Evolutionary conservation across 1,140 invertebrate genomes (phyloP), one percentile per base, ranked within the genome.

Genomic region (Orius insidiosus): DNA sequence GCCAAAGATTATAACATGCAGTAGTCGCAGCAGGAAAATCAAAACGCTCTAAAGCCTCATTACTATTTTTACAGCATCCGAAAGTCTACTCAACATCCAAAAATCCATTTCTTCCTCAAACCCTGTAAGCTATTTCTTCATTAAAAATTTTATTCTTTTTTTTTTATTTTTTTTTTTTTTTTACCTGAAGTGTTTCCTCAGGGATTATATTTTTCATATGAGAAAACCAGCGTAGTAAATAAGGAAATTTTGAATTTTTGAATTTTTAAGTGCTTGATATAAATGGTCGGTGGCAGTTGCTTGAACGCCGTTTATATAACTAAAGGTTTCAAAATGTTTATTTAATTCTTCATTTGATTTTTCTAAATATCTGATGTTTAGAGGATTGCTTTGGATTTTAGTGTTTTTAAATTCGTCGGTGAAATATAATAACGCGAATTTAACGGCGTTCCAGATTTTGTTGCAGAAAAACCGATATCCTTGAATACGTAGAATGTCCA

Each of bases 1-100:
- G 68, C 94, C 94, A 99, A 52, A 98, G 79, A 60, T 89, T 93
- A 61, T 98, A 96, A 55, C 86, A 84, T 13, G 86, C 80, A 15
- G 85, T 88, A 8, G 96, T 98, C 0, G 75, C 78, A 11, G 71
- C 58, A 1, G 80, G 80, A 60, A 99, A 95, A 60, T 97, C 89
- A 58, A 96, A 99, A 6, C 67, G 66, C 47, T 71, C 66, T 60
- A 99, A 89, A 33, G 78, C 87, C 52, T 70, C 69, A 55, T 96
- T 81, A 48, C 80, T 37, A 70, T 59, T 47, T 73, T 66, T n/a
- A 87, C 78, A 10, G 90, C 82, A 10, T 74, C 62, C 16, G 82
- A 69, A 8, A 97, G 59, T 24, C 82, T 71, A 42, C 88, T 94
- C 2, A 98, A 60, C 68, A 99, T 96, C 95, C 95, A 99, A 18